A percentile compares a stretch with the other conserved stretches of the same genome.
phyloP scores from a whole-genome alignment of 1,140 invertebrate genomes.

The Hyposmocoma kahamanoa region DNA sequence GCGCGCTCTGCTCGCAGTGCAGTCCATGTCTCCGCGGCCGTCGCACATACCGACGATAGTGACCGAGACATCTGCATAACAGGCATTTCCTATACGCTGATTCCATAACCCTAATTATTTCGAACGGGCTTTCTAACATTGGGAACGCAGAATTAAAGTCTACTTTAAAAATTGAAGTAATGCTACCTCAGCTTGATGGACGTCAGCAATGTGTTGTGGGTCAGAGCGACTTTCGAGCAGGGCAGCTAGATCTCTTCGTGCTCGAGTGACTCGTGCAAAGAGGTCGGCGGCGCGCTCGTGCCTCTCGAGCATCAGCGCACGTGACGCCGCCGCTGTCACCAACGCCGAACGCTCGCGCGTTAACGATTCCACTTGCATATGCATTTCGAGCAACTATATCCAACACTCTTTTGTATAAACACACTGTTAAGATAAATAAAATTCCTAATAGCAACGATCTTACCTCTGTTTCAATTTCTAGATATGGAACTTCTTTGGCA shows the following conservation, averaged over 20 bases:
- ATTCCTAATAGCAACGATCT: constrained; percentile 4
- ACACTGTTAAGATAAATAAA: too few species aligned
- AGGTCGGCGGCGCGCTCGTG: constrained; percentile 52
- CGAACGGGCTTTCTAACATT: too few species aligned
- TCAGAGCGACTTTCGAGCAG: constrained; percentile 27
- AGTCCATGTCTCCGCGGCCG: constrained; percentile 48
- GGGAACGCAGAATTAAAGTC: too few species aligned
- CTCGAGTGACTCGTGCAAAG: constrained; percentile 41
- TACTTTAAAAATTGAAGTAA: too few species aligned
- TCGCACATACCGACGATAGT: constrained; percentile 42
- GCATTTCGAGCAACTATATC: constrained; percentile 41
- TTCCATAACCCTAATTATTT: too few species aligned
- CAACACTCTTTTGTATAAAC: background rate
- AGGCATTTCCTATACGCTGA: too few species aligned
- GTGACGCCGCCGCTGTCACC: constrained; percentile 46
- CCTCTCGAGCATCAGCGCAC: constrained; percentile 55
- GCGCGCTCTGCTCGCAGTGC: constrained; percentile 46
- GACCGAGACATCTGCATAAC: constrained; percentile 43
- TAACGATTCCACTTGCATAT: constrained; percentile 53
- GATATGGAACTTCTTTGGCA: constrained; percentile 39
- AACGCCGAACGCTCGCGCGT: constrained; percentile 46
- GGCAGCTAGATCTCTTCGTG: constrained; percentile 36
- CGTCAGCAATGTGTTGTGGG: constrained; percentile 19
- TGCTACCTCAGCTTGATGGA: constrained; percentile 29
- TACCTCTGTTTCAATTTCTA: constrained; percentile 58